Conservation (phyloP, 1,140 invertebrate species). For the Drosophila malerkotliana region DNA sequence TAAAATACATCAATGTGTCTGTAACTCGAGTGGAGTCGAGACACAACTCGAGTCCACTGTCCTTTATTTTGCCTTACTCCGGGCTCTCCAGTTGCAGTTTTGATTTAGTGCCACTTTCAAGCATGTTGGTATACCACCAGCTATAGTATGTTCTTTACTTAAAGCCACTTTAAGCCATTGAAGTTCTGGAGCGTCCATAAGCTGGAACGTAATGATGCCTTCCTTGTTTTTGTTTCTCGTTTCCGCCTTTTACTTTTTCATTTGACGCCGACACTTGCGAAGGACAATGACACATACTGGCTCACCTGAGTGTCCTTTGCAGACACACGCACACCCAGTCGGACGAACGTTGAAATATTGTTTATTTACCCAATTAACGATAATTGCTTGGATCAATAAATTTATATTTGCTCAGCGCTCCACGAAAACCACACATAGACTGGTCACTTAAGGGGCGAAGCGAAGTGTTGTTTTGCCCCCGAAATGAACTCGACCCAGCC, state of each 20-base stretch:
- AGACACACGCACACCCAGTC: conserved; percentile 14
- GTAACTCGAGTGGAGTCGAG: conserved; percentile 49
- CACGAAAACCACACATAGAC: conserved; percentile 30
- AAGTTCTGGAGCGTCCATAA: conserved; percentile 25
- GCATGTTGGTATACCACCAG: conserved; percentile 16
- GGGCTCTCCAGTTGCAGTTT: conserved; percentile 48
- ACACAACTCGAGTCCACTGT: conserved; percentile 52
- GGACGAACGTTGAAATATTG: conserved; percentile 62
- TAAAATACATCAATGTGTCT: conserved; percentile 73
- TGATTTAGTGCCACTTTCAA: conserved; percentile 74
- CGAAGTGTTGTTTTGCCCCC: conserved; percentile 9
- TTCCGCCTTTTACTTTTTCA: conserved; percentile 16
- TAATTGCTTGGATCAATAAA: conserved; percentile 78
- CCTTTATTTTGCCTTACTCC: conserved; percentile 1
- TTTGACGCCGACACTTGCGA: neutral
- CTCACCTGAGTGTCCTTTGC: conserved; percentile 30
- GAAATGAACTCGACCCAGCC: neutral
- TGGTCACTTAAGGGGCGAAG: conserved; percentile 2
- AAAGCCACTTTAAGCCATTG: conserved; percentile 41
- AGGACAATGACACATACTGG: conserved; percentile 38
- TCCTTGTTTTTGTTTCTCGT: conserved; percentile 36
- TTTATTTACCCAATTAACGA: conserved; percentile 76
- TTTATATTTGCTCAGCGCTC: conserved; percentile 68
- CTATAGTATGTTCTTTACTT: conserved; percentile 30
- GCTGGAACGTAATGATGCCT: conserved; percentile 52